These are phyloP conservation scores for Helarctos malayanus DNA, from an alignment of 2,797 vertebrate genomes.

Conservation along the genomic window DNA sequence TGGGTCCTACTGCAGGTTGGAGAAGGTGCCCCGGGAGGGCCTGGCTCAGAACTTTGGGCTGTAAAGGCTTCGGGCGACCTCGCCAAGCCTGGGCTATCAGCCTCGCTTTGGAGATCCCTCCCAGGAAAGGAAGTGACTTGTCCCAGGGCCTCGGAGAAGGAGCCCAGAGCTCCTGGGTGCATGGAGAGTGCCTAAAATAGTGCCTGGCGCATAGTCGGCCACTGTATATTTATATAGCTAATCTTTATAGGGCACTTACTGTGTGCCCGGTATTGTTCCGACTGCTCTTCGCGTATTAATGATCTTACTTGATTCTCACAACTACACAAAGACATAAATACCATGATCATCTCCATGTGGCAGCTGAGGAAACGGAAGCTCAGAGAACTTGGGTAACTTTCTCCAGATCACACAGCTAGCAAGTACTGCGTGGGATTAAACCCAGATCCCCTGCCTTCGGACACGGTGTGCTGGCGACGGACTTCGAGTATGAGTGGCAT, in stretches of 20 bases:
- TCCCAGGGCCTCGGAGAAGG: background rate
- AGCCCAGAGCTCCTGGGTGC: background rate
- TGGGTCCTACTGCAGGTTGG: background rate
- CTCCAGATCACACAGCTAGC: background rate
- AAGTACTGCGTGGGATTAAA: background rate
- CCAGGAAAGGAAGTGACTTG: background rate
- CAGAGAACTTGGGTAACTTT: background rate
- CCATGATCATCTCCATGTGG: background rate
- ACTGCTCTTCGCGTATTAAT: background rate
- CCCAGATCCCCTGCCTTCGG: background rate
- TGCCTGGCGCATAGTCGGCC: background rate
- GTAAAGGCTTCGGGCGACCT: background rate
- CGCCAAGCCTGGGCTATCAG: background rate
- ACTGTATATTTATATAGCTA: background rate
- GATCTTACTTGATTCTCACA: background rate
- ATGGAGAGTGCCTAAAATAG: background rate
- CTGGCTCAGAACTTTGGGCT: background rate
- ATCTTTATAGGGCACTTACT: background rate
- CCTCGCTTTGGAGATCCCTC: background rate
- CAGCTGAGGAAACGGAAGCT: background rate
- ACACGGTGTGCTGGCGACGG: background rate
- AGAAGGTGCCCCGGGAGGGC: background rate
- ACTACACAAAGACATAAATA: background rate
- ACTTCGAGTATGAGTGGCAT: background rate
- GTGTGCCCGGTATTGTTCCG: background rate